A percentile compares a stretch with the other conserved stretches of the same genome.
phyloP scores from a whole-genome alignment of 2,888 invertebrate genomes.

The Eupithecia dodoneata region DNA sequence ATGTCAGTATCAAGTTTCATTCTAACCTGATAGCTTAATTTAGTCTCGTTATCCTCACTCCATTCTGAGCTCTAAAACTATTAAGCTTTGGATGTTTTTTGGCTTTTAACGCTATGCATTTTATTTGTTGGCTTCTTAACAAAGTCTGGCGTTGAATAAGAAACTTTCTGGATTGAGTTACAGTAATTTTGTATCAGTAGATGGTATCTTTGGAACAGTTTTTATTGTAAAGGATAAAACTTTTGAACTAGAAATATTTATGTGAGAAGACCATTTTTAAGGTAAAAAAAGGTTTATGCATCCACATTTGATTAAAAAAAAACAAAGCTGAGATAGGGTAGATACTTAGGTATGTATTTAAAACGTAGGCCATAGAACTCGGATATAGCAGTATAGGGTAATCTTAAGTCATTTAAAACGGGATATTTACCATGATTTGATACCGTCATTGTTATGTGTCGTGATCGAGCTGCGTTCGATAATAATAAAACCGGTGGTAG shows the following conservation, averaged over 20 bases:
- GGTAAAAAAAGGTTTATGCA: background rate
- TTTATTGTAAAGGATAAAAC: slow-evolving; percentile 31
- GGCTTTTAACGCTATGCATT: slow-evolving; percentile 23
- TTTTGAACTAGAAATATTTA: slow-evolving; percentile 2
- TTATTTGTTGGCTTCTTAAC: slow-evolving; percentile 52
- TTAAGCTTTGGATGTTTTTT: background rate
- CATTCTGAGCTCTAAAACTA: slow-evolving; percentile 41
- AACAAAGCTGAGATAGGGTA: too few relatives aligned
- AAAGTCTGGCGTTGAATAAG: slow-evolving; percentile 58
- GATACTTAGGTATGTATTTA: too few relatives aligned
- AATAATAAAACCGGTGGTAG: too few relatives aligned
- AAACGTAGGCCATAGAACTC: too few relatives aligned
- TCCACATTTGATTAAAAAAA: background rate
- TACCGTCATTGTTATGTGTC: too few relatives aligned
- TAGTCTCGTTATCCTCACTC: slow-evolving; percentile 29
- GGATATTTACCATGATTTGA: too few relatives aligned
- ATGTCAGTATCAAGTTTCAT: slow-evolving; percentile 65
- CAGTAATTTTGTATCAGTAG: slow-evolving; percentile 43
- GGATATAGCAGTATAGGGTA: too few relatives aligned
- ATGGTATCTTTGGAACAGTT: slow-evolving; percentile 46
- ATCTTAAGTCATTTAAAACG: too few relatives aligned
- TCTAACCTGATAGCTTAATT: slow-evolving; percentile 65
- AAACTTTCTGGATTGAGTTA: slow-evolving; percentile 57
- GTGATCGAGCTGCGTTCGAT: too few relatives aligned
- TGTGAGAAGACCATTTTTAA: background rate